A percentile compares a stretch with the other conserved stretches of the same genome.
Conservation (phyloP, 2,113 vertebrate species). For the Azemiops feae region DNA sequence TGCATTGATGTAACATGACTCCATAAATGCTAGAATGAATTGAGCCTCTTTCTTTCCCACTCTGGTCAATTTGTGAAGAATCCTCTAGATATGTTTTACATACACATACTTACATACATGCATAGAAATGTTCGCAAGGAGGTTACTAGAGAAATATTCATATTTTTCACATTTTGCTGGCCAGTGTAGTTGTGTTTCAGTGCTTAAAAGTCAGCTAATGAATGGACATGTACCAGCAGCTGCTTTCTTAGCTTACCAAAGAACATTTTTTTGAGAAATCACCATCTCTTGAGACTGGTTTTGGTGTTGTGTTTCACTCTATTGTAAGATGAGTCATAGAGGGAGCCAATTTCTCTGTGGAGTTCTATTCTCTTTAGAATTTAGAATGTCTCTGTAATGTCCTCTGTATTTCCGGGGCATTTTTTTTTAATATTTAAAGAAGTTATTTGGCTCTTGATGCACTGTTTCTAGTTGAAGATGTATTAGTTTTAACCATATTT, state of each 20-base stretch:
- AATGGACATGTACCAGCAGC: not conserved
- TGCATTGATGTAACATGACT: not conserved
- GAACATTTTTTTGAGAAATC: not conserved
- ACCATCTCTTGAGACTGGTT: not conserved
- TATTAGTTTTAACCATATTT: not conserved
- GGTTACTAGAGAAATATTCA: not conserved
- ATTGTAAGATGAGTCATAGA: not conserved
- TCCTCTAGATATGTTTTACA: not conserved
- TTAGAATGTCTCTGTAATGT: not conserved
- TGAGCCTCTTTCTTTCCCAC: not conserved
- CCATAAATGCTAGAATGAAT: not conserved
- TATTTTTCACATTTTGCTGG: not conserved
- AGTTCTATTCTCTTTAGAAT: not conserved
- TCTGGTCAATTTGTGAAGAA: not conserved
- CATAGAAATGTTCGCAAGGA: not conserved
- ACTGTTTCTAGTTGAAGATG: not conserved
- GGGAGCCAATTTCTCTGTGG: not conserved
- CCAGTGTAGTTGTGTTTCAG: not conserved
- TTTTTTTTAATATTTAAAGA: not conserved
- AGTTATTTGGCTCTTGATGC: not conserved
- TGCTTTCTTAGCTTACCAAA: not conserved
- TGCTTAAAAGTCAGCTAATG: not conserved
- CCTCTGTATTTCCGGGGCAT: not conserved
- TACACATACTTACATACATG: not conserved
- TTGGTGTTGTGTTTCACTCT: not conserved